Conservation (phyloP, 2,797 vertebrate genomes). For the Rhinoraja longicauda region DNA sequence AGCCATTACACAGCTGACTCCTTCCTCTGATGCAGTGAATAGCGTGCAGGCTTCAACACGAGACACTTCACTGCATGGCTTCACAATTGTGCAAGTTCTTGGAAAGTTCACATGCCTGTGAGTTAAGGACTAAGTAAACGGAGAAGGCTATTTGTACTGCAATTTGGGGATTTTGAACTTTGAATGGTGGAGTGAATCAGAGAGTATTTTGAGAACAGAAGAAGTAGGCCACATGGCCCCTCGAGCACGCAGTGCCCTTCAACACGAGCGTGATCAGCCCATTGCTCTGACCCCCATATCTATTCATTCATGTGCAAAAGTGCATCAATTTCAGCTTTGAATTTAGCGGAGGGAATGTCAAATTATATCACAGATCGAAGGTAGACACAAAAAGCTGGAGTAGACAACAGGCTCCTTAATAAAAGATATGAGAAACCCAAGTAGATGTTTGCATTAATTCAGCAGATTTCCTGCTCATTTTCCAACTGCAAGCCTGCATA, state of each 20-base stretch:
- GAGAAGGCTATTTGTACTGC: not conserved
- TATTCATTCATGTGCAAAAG: too few relatives aligned
- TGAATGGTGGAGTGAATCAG: not conserved
- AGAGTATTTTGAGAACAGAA: not conserved
- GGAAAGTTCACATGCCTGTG: not conserved
- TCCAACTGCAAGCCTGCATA: not conserved
- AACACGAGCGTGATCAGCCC: too few relatives aligned
- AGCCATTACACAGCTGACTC: not conserved
- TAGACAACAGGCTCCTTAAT: not conserved
- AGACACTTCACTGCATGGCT: not conserved
- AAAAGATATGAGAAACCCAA: not conserved
- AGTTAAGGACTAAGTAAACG: not conserved
- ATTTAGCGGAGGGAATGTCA: too few relatives aligned
- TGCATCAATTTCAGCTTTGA: too few relatives aligned
- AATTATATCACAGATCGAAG: not conserved
- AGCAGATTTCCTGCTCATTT: not conserved
- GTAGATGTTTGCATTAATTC: not conserved
- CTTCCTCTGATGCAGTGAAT: not conserved
- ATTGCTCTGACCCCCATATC: too few relatives aligned
- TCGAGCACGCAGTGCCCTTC: too few relatives aligned
- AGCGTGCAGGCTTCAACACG: not conserved
- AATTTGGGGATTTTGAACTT: not conserved
- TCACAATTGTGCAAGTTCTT: not conserved
- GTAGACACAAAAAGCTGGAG: too few relatives aligned
- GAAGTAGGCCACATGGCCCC: too few relatives aligned